phyloP scores from a whole-genome alignment of 2,888 invertebrate species.

The Drepana falcataria region DNA sequence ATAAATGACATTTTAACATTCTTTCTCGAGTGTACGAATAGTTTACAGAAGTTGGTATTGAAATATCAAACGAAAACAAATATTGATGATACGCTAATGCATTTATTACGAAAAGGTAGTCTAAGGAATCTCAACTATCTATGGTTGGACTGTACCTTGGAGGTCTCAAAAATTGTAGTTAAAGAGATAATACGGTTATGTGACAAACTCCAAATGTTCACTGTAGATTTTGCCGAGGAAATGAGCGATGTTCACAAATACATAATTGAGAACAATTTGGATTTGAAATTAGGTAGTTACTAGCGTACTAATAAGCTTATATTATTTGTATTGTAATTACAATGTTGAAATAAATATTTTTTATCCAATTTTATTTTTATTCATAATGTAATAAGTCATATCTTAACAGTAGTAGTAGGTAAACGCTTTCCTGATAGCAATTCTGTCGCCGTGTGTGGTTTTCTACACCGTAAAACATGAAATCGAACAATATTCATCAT shows the following conservation, averaged over 20 bases:
- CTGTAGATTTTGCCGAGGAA: constrained; percentile 55
- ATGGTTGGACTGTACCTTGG: constrained; percentile 71
- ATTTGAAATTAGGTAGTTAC: constrained; percentile 66
- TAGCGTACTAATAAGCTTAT: constrained; percentile 26
- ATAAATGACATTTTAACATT: constrained; percentile 57
- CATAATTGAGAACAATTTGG: constrained; percentile 63
- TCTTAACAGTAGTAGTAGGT: too few relatives aligned
- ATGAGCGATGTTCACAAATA: constrained; percentile 53
- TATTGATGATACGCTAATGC: constrained; percentile 49
- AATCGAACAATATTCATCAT: too few relatives aligned
- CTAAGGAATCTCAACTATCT: constrained; percentile 52
- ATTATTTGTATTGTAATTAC: constrained; percentile 16
- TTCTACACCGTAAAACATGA: too few relatives aligned
- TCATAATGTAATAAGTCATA: not conserved
- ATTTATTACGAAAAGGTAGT: constrained; percentile 53
- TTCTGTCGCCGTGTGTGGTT: too few relatives aligned
- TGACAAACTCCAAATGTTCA: constrained; percentile 53
- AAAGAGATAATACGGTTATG: constrained; percentile 57
- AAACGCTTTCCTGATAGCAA: too few relatives aligned
- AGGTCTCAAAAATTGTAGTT: constrained; percentile 57
- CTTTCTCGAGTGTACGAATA: constrained; percentile 58
- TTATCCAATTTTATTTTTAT: constrained; percentile 22
- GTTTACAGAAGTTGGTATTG: constrained; percentile 54
- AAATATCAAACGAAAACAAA: constrained; percentile 66
- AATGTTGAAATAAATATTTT: constrained; percentile 27